Evolutionary conservation across 2,113 vertebrate genomes (phyloP).

Genomic region (Oxygymnocypris stewartii): DNA sequence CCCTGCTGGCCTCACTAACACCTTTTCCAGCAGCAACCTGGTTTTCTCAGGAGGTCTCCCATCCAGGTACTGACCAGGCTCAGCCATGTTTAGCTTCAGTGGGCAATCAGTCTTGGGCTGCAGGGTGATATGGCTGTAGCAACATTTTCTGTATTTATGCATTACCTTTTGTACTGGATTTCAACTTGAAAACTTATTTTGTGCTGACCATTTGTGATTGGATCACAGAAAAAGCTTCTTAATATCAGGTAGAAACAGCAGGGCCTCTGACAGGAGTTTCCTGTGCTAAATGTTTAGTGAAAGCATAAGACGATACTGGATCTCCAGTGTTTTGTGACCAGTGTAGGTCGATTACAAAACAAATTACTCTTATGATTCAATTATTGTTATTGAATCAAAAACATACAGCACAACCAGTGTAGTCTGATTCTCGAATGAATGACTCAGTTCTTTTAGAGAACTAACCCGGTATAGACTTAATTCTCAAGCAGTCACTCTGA

Average conservation of each 20-base stretch:
- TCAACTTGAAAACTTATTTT: background rate
- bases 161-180: background rate
- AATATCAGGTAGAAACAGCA: background rate
- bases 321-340: background rate
- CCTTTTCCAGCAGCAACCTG: too few species aligned
- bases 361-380: background rate
- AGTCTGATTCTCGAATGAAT: background rate
- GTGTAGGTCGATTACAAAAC: background rate
- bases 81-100: too few species aligned
- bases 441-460: background rate
- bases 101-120: too few species aligned
- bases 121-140: too few species aligned
- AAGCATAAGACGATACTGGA: background rate
- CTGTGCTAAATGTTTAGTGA: background rate
- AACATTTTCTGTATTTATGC: too few species aligned
- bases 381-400: background rate
- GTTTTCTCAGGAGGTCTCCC: too few species aligned
- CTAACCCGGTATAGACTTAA: too few species aligned
- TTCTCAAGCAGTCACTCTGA: too few species aligned
- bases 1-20: too few species aligned
- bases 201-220: background rate
- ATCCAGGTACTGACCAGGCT: too few species aligned
- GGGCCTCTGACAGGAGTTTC: background rate
- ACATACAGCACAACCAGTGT: background rate
- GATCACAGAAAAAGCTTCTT: background rate